Conservation (phyloP, 2,797 vertebrate species). For the Picus viridis region DNA sequence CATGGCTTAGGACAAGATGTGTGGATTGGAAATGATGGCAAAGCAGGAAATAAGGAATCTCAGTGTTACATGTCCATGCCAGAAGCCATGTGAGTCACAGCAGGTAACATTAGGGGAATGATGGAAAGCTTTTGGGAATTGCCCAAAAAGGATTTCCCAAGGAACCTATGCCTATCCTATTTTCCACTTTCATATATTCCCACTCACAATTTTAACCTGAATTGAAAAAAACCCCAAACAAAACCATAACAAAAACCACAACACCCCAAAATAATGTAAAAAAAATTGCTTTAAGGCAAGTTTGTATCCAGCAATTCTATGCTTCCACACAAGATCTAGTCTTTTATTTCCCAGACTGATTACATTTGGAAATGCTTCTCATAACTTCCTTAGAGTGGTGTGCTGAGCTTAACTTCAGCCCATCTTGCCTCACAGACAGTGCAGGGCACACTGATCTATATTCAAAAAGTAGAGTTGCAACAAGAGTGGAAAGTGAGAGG, state of each 20-base stretch:
- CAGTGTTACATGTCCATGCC: not conserved
- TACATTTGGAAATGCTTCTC: not conserved
- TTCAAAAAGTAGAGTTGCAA: not conserved
- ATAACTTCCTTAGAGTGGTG: not conserved
- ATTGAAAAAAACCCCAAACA: too few species aligned
- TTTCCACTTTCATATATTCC: not conserved
- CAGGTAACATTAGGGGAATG: not conserved
- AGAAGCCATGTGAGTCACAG: not conserved
- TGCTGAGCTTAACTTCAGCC: not conserved
- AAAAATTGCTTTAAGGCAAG: not conserved
- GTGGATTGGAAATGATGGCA: not conserved
- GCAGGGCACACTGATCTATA: not conserved
- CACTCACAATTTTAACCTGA: not conserved
- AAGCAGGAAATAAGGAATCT: not conserved
- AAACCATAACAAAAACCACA: too few species aligned
- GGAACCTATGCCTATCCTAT: fast-evolving
- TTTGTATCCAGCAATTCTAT: not conserved
- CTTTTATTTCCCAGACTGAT: not conserved
- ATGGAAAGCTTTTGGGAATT: not conserved
- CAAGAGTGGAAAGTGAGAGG: not conserved
- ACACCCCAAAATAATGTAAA: too few species aligned
- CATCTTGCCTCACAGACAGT: not conserved
- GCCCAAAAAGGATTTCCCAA: not conserved
- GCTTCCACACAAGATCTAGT: fast-evolving
- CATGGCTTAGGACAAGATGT: too few species aligned